Evolutionary conservation across 2,113 vertebrate genomes (phyloP), one percentile per base, ranked within the genome.

Genomic region (Muntiacus muntjak): DNA sequence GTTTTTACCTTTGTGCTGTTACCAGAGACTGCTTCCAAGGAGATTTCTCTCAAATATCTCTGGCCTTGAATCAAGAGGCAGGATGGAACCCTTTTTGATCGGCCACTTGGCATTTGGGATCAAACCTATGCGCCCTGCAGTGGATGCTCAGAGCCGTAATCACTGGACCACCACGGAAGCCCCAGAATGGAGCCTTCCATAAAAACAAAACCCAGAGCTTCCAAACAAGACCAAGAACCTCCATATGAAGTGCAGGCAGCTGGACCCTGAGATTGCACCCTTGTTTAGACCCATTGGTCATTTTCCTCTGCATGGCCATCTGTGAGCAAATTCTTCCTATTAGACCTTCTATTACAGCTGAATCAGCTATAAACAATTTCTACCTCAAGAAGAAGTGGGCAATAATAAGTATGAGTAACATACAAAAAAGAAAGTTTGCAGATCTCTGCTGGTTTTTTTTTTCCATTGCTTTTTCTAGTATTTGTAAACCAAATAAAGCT

Each of bases 201-300:
- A 86, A 76, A 40, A 95, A 62, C 45, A 93, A 84, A 89, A 64
- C 43, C 58, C 47, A 87, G 33, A 43, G 28, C 40, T 50, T 90
- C 54, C 52, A 87, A 62, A 82, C 14, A 5, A 92, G 58, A 71
- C 21, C 58, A 19, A 86, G 21, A 64, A 58, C 54, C 79, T 87
- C 67, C 54, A 26, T 2, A 3, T 7, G 43, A 60, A 21, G 6
- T 54, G 0, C 5, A 1, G 16, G 23, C 9, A 3, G 52, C 23
- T 54, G 55, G 43, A 54, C n/a, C 45, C 23, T 13, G 33, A 58
- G 36, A 7, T 33, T 76, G 30, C 11, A 57, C 26, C 26, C 43
- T 54, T 57, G 52, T 47, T 82, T 26, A 43, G 58, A 57, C n/a
- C 28, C 15, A 28, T 5, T 50, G 21, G 21, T 50, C 85, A 92